phyloP scores from a whole-genome alignment of 2,888 invertebrate species.

The Athripsodes cinereus region DNA sequence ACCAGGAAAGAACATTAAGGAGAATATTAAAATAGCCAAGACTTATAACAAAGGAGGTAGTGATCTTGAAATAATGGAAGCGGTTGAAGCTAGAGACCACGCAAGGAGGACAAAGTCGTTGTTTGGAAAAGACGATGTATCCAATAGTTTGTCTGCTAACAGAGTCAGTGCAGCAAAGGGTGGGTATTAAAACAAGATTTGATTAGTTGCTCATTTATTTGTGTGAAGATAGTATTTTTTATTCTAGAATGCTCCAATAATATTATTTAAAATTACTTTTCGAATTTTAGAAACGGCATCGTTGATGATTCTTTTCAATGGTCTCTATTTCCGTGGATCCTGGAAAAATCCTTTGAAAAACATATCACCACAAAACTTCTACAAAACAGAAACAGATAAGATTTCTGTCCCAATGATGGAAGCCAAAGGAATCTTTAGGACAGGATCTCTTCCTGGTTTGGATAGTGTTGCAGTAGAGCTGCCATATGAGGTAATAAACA shows the following conservation, averaged over 20 bases:
- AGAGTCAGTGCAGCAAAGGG: conserved; percentile 43
- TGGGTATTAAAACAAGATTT: no score
- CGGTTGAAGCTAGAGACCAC: conserved; percentile 52
- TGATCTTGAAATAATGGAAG: conserved; percentile 55
- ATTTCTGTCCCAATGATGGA: conserved; percentile 63
- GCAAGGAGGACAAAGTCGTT: conserved; percentile 41
- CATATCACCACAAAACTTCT: conserved; percentile 54
- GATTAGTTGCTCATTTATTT: no score
- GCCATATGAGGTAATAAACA: conserved; percentile 65
- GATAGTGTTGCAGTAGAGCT: conserved; percentile 64
- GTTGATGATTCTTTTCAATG: conserved; percentile 66
- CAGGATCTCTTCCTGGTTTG: conserved; percentile 53
- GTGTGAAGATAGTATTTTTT: no score
- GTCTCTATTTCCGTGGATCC: conserved; percentile 71
- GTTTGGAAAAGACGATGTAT: conserved; percentile 46
- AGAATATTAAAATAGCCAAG: conserved; percentile 50
- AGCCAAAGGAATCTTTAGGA: conserved; percentile 54
- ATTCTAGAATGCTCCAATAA: no score
- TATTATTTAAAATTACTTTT: no score
- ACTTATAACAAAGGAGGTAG: conserved; percentile 45
- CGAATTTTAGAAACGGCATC: conserved; percentile 46
- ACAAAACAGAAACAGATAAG: conserved; percentile 54
- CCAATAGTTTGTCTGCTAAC: conserved; percentile 56
- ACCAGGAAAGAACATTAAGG: conserved; percentile 47
- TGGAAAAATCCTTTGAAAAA: conserved; percentile 65